phyloP scores from a whole-genome alignment of 2,113 vertebrate species.

The Urocitellus parryii region DNA sequence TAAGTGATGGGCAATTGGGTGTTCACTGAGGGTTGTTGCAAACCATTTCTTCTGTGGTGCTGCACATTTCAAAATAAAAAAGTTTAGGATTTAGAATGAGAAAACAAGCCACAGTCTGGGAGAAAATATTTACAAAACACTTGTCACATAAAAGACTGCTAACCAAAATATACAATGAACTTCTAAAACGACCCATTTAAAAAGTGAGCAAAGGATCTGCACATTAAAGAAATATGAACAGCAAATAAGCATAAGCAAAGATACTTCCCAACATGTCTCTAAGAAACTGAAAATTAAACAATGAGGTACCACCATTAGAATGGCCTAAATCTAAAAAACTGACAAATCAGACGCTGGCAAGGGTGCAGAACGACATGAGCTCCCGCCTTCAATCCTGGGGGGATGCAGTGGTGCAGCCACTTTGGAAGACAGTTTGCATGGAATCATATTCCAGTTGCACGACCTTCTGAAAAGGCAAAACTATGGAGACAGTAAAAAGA shows the following conservation, averaged over 20 bases:
- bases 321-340: not conserved
- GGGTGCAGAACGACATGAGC: not conserved
- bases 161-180: conserved; percentile 14
- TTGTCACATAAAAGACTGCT: not conserved
- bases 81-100: not conserved
- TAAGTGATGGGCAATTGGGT: not conserved
- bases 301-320: not conserved
- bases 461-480: not conserved
- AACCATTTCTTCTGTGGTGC: not conserved
- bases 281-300: not conserved
- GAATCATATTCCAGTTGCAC: not conserved
- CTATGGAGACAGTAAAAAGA: not conserved
- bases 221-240: not conserved
- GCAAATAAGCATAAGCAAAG: not conserved
- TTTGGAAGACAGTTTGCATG: not conserved
- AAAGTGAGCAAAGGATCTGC: not conserved
- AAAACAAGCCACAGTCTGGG: not conserved
- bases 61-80: conserved; percentile 54
- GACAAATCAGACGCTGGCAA: not conserved
- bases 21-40: not conserved
- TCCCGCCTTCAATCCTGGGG: not conserved
- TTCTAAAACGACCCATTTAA: not conserved
- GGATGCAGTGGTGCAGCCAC: not conserved
- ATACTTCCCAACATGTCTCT: not conserved
- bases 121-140: conserved; percentile 29